These are phyloP conservation scores for Leptogaster cylindrica DNA, from an alignment of 2,888 invertebrate species.

Conservation along the genomic window DNA sequence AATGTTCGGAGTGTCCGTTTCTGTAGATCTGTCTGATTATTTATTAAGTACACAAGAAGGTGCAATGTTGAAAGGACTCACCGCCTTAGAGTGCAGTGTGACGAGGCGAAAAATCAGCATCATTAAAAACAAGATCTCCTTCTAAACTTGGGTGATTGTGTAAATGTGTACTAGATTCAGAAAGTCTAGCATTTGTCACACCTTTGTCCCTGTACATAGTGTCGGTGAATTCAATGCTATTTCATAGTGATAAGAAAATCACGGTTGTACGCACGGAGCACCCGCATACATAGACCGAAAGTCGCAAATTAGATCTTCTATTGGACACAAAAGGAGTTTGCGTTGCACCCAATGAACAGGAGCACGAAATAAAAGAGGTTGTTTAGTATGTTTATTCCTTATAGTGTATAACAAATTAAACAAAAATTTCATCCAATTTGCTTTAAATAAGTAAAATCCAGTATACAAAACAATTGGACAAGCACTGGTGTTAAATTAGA, in stretches of 20 bases:
- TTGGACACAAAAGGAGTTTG: slow-evolving; percentile 23
- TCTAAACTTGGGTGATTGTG: background rate
- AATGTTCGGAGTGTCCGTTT: no score
- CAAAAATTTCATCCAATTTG: no score
- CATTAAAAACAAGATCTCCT: background rate
- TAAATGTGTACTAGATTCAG: background rate
- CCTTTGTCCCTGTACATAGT: slow-evolving; percentile 5
- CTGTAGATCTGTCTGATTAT: no score
- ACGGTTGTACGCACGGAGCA: slow-evolving; percentile 30
- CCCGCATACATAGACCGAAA: slow-evolving; percentile 21
- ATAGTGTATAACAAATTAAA: background rate
- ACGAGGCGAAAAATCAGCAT: background rate
- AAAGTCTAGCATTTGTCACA: background rate
- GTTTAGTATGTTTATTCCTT: background rate
- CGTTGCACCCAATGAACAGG: slow-evolving; percentile 25
- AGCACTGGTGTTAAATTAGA: background rate
- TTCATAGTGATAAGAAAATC: no score
- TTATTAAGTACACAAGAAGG: no score
- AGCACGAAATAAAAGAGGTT: background rate
- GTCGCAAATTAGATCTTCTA: slow-evolving; percentile 32
- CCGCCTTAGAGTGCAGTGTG: background rate
- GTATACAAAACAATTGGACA: background rate
- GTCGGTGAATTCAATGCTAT: no score
- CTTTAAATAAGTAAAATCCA: slow-evolving; percentile 2
- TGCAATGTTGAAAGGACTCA: background rate